Evolutionary conservation across 2,113 vertebrate genomes (phyloP).

Genomic region (Noturus placidus): DNA sequence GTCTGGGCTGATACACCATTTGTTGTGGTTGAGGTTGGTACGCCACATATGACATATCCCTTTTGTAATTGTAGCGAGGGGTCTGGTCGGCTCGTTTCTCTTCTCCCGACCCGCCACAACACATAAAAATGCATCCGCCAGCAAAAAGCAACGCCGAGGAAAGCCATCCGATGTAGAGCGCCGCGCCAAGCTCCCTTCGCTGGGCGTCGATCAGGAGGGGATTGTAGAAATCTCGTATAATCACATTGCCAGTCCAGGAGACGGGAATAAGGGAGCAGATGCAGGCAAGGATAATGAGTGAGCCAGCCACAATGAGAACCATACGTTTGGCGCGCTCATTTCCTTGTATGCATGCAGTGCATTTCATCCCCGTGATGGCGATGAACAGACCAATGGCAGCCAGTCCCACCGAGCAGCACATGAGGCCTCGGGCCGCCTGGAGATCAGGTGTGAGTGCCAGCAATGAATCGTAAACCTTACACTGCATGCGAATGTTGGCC

Average conservation of each 20-base stretch:
- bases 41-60: slow-evolving; percentile 55
- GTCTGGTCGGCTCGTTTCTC: slow-evolving; percentile 49
- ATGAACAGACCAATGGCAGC: slow-evolving; percentile 72
- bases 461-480: slow-evolving; percentile 84
- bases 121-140: slow-evolving; percentile 73
- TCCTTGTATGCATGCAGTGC: slow-evolving; percentile 70
- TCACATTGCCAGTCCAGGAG: slow-evolving; percentile 75
- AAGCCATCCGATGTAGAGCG: slow-evolving; percentile 80
- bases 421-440: slow-evolving; percentile 82
- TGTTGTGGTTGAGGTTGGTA: slow-evolving; percentile 54
- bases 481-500: slow-evolving; percentile 80
- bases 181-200: slow-evolving; percentile 77
- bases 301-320: slow-evolving; percentile 69
- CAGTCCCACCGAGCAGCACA: slow-evolving; percentile 77
- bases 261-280: slow-evolving; percentile 72
- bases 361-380: slow-evolving; percentile 77
- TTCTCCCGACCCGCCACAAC: slow-evolving; percentile 57
- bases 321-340: slow-evolving; percentile 66
- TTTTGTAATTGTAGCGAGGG: slow-evolving; percentile 58
- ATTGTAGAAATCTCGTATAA: slow-evolving; percentile 79
- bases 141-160: slow-evolving; percentile 67
- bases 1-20: slow-evolving; percentile 45
- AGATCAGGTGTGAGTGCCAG: slow-evolving; percentile 79
- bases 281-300: slow-evolving; percentile 67
- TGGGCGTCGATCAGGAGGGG: slow-evolving; percentile 71